Evolutionary conservation across 2,888 invertebrate species (phyloP).

Genomic region (Stenotaenia linearis): DNA sequence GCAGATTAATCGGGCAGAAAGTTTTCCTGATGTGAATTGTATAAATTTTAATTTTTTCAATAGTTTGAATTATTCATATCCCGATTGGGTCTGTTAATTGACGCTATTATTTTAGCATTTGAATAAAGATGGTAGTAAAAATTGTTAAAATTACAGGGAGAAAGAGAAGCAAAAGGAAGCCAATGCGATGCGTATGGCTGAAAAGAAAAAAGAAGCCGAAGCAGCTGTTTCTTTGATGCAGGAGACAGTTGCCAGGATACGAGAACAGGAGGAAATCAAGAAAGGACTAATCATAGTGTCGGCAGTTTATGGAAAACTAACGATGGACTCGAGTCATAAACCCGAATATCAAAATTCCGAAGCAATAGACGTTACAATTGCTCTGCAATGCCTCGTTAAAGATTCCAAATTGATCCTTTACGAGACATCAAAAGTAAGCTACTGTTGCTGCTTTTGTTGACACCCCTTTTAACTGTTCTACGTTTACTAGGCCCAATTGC

Average conservation of each 20-base stretch:
- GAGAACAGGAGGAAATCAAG: constrained; percentile 71
- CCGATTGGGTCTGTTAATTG: too few species aligned
- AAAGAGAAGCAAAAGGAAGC: constrained; percentile 74
- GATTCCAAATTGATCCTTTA: constrained; percentile 82
- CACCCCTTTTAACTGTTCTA: constrained; percentile 33
- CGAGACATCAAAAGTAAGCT: constrained; percentile 72
- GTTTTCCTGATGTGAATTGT: too few species aligned
- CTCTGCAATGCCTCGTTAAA: constrained; percentile 86
- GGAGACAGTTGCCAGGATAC: constrained; percentile 77
- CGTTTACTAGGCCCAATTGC: constrained; percentile 72
- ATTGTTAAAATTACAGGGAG: constrained; percentile 52
- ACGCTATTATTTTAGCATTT: too few species aligned
- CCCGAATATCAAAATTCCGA: background rate
- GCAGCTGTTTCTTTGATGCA: constrained; percentile 85
- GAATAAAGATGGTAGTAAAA: too few species aligned
- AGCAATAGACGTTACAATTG: constrained; percentile 86
- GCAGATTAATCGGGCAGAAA: too few species aligned
- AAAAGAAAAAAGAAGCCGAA: constrained; percentile 76
- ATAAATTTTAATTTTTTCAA: too few species aligned
- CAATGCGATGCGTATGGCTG: constrained; percentile 68
- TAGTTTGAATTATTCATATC: too few species aligned
- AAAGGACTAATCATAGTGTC: constrained; percentile 78
- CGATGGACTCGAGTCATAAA: constrained; percentile 30
- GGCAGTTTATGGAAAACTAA: constrained; percentile 57
- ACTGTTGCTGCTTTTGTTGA: too few species aligned